phyloP scores from a whole-genome alignment of 2,113 vertebrate species.

The Semicossyphus pulcher region DNA sequence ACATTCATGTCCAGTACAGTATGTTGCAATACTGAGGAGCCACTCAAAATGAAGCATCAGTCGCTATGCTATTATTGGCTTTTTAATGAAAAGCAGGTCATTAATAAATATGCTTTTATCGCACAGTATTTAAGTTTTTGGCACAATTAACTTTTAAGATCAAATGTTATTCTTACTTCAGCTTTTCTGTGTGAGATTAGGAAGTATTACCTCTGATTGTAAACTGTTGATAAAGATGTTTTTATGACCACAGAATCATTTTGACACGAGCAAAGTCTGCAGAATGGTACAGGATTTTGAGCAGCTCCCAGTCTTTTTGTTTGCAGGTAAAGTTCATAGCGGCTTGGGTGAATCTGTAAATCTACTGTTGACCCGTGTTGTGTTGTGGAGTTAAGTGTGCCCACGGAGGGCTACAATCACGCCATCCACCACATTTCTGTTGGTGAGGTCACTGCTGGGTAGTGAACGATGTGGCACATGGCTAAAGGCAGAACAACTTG shows the following conservation, averaged over 20 bases:
- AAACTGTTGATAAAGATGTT: slow-evolving; percentile 24
- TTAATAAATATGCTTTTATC: slow-evolving; percentile 61
- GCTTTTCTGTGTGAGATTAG: slow-evolving; percentile 12
- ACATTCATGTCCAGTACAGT: slow-evolving; percentile 77
- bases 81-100: slow-evolving; percentile 37
- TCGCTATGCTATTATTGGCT: slow-evolving; percentile 23
- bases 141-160: slow-evolving; percentile 32
- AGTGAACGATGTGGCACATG: slow-evolving; percentile 49
- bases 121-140: slow-evolving; percentile 35
- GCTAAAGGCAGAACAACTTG: slow-evolving; percentile 67
- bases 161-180: slow-evolving; percentile 22
- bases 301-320: slow-evolving; percentile 55
- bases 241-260: slow-evolving; percentile 12
- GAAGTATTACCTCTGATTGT: slow-evolving; percentile 13
- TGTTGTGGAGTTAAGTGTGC: slow-evolving; percentile 46
- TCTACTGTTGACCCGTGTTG: slow-evolving; percentile 54
- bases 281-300: slow-evolving; percentile 46
- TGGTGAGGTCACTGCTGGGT: slow-evolving; percentile 62
- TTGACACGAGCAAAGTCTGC: slow-evolving; percentile 39
- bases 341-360: slow-evolving; percentile 49
- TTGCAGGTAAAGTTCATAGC: slow-evolving; percentile 39
- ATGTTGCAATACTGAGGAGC: slow-evolving; percentile 66
- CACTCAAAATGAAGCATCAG: slow-evolving; percentile 61
- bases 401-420: slow-evolving; percentile 66
- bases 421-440: slow-evolving; percentile 42